Evolutionary conservation across 2,888 invertebrate genomes (phyloP), one percentile per base, ranked within the genome.

Genomic region (Spisula solida): DNA sequence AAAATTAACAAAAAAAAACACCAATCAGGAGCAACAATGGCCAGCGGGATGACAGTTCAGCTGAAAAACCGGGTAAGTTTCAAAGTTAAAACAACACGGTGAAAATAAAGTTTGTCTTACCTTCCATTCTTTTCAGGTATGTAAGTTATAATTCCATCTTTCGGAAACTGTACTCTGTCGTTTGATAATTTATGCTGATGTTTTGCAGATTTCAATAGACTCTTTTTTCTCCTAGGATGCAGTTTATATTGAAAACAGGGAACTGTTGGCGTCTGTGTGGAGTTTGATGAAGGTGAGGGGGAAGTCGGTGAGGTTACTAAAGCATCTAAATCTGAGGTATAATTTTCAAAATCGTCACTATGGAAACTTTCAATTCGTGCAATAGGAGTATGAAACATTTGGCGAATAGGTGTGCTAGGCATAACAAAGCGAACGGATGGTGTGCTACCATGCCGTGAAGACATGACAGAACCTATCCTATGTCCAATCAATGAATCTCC

Each of bases 341-440:
- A 93, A 79, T 86, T 91, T 82, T 96, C 96, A 91, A 95, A 95
- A 87, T 96, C 96, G 82, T 95, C 95, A 93, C 95, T 95, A 90
- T 95, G 95, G 89, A 96, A 96, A 89, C 96, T 96, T 87, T 96
- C 96, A 84, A 96, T 95, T 12, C 95, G 94, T 83, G 96, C 96
- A 84, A 96, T 93, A 48, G 96, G 96, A 29, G 95, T 95, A 85
- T 94, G 94, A 81, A 95, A 93, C 90, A 94, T 94, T 92, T 95
- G 93, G 93, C 95, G 94, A 18, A 93, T 94, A 14, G 95, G 95
- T 55, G 95, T 94, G 82, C 93, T 95, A 41, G 95, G 95, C 93
- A 94, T 94, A 55, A 92, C 89, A 87, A 93, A 92, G 51, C 92
- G 92, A n/a, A 92, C 87, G n/a, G 92, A 92, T 8, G 91, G 92